Conservation (phyloP, 2,113 vertebrate species). For the Thinocorus orbignyianus region DNA sequence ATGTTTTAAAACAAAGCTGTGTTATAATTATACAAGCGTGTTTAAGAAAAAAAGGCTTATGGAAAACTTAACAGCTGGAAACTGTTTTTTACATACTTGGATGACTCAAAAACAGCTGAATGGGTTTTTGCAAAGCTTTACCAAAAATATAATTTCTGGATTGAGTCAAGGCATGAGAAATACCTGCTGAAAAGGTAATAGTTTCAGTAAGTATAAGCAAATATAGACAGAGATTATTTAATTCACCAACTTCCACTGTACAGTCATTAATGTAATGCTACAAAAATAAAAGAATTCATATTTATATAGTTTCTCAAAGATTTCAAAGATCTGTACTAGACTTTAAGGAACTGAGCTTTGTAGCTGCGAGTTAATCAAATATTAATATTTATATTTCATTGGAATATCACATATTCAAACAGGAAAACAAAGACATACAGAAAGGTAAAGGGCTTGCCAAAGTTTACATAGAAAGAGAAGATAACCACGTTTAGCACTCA, state of each 20-base stretch:
- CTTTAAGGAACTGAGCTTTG: conserved; percentile 25
- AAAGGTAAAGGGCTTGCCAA: background rate
- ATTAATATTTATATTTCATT: conserved; percentile 37
- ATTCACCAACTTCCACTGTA: background rate
- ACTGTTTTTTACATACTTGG: conserved; percentile 77
- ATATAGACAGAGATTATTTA: conserved; percentile 55
- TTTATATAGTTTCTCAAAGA: conserved; percentile 29
- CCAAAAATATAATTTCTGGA: conserved; percentile 73
- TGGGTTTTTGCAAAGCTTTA: conserved; percentile 60
- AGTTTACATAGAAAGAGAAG: background rate
- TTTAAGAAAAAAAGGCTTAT: conserved; percentile 74
- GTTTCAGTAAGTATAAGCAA: conserved; percentile 45
- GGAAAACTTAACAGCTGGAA: conserved; percentile 83
- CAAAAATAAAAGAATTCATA: conserved; percentile 14
- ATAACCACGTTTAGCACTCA: background rate
- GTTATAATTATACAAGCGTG: conserved; percentile 75
- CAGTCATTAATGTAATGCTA: background rate
- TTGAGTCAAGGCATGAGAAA: conserved; percentile 75
- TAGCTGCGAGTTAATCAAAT: conserved; percentile 23
- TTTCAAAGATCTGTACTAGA: conserved; percentile 14
- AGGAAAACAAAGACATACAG: conserved; percentile 31
- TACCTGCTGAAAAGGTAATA: conserved; percentile 67
- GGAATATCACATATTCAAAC: background rate
- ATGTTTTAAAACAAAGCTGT: conserved; percentile 81
- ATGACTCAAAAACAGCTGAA: conserved; percentile 79